Conservation (phyloP, 2,888 invertebrate species). For the Temnothorax unifasciatus region DNA sequence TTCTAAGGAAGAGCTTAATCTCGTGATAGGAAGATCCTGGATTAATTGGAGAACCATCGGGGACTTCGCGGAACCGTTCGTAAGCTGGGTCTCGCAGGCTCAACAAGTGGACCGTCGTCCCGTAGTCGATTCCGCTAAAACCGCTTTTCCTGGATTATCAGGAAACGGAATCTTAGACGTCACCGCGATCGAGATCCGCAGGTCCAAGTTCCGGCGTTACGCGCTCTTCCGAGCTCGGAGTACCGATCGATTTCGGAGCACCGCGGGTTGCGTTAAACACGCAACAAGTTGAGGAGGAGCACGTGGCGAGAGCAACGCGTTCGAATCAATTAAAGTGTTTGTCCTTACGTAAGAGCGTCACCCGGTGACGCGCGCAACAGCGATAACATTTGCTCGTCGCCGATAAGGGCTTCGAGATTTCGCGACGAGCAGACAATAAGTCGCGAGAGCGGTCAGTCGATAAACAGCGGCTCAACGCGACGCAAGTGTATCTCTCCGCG, state of each 20-base stretch:
- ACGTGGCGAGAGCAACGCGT: slow-evolving; percentile 44
- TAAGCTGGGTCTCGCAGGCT: background rate
- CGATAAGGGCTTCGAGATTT: slow-evolving; percentile 25
- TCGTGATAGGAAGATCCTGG: background rate
- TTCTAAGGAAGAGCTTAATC: background rate
- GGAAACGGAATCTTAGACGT: background rate
- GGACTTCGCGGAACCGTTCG: background rate
- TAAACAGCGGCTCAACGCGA: slow-evolving; percentile 6
- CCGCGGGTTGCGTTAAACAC: background rate
- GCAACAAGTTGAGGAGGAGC: slow-evolving; percentile 51
- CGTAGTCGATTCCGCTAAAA: background rate
- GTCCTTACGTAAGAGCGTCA: slow-evolving; percentile 21
- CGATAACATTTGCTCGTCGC: slow-evolving; percentile 42
- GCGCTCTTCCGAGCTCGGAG: background rate
- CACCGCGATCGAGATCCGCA: background rate
- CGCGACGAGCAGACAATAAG: slow-evolving; percentile 25
- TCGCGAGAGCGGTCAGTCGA: slow-evolving; percentile 37
- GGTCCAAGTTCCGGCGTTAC: background rate
- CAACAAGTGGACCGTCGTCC: background rate
- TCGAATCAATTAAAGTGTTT: slow-evolving; percentile 15
- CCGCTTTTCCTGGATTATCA: background rate
- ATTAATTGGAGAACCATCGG: slow-evolving; percentile 10
- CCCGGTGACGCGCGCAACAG: background rate
- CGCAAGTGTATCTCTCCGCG: background rate
- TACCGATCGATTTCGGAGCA: slow-evolving; percentile 12